Conservation (phyloP, 1,140 invertebrate species). For the Mya arenaria region DNA sequence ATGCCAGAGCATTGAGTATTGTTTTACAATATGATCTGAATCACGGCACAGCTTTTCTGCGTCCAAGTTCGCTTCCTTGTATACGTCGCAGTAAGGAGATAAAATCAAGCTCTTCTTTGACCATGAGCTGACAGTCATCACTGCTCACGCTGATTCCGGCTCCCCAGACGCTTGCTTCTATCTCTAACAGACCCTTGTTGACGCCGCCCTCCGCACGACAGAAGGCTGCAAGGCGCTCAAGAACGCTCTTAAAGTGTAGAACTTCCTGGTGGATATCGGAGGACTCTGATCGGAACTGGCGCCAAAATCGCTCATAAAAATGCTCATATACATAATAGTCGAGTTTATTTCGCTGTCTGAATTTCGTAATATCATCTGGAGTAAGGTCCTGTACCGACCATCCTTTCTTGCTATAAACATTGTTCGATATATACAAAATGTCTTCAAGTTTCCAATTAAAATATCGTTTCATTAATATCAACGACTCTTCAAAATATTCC, state of each 20-base stretch:
- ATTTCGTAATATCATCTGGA: neutral
- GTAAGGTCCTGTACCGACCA: neutral
- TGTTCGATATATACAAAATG: constrained; percentile 48
- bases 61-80: constrained; percentile 34
- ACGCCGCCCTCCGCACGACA: neutral
- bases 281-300: constrained; percentile 2
- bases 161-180: constrained; percentile 11
- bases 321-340: constrained; percentile 34
- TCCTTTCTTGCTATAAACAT: constrained; percentile 12
- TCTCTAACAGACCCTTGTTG: neutral
- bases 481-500: constrained; percentile 70
- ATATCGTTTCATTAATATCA: constrained; percentile 64
- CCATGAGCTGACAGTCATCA: constrained; percentile 20
- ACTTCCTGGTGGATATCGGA: constrained; percentile 43
- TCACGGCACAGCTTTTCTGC: no score
- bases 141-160: neutral
- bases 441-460: constrained; percentile 69
- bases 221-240: neutral
- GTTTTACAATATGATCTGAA: no score
- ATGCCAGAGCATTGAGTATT: no score
- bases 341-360: constrained; percentile 17
- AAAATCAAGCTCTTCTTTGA: constrained; percentile 19
- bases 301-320: constrained; percentile 29
- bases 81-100: constrained; percentile 30
- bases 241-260: constrained; percentile 29